These are phyloP conservation scores for Papilio polyxenes DNA, from an alignment of 1,140 invertebrate genomes.

Conservation along the genomic window DNA sequence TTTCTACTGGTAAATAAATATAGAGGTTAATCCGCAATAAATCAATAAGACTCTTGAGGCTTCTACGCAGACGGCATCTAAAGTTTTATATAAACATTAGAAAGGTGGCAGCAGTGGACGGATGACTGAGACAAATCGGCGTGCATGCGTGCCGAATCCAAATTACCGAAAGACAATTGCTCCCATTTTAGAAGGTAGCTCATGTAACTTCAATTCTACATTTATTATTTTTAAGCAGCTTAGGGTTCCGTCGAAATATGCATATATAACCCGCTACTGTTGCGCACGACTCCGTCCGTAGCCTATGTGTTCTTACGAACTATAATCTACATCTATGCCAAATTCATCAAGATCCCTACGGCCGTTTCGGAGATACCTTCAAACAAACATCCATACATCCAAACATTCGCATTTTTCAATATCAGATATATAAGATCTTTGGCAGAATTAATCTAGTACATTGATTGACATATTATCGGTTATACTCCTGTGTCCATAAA, in stretches of 20 bases:
- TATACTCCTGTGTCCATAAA: neutral
- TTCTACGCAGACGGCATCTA: conserved; percentile 39
- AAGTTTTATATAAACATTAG: conserved; percentile 65
- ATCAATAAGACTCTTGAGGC: neutral
- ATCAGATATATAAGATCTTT: no score
- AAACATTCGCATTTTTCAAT: no score
- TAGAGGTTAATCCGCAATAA: neutral
- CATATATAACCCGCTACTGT: neutral
- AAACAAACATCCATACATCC: no score
- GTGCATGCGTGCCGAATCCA: conserved; percentile 70
- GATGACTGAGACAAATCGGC: conserved; percentile 69
- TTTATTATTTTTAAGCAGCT: conserved; percentile 24
- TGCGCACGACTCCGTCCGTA: no score
- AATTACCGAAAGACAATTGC: conserved; percentile 68
- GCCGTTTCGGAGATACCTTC: no score
- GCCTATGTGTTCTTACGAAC: no score
- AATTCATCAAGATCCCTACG: no score
- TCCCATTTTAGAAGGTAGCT: conserved; percentile 60
- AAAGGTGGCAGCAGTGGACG: conserved; percentile 66
- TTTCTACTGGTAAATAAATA: neutral
- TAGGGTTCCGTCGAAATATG: neutral
- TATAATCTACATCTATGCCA: no score
- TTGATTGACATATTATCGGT: no score
- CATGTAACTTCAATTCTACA: conserved; percentile 51
- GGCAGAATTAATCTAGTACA: no score